Conservation (phyloP, 2,888 invertebrate genomes). For the Empis livida region DNA sequence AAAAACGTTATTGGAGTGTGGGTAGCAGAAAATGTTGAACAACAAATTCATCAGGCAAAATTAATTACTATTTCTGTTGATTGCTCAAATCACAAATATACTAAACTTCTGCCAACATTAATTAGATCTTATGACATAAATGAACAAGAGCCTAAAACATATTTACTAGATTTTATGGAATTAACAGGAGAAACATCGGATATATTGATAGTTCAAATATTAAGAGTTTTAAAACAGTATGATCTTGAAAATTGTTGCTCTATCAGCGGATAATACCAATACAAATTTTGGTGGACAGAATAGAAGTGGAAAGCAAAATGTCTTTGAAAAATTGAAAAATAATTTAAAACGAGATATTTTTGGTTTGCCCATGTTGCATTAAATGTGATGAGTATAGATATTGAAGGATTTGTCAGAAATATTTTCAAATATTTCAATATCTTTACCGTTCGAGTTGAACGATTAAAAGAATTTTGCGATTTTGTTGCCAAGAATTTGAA, state of each 20-base stretch:
- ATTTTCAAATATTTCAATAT: conserved; percentile 17
- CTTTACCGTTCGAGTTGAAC: conserved; percentile 15
- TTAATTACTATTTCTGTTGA: not conserved
- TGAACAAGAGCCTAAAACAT: not conserved
- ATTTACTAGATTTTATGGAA: not conserved
- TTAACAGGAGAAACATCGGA: conserved; percentile 1
- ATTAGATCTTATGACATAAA: not conserved
- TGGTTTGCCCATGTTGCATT: conserved; percentile 9
- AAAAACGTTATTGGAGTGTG: not conserved
- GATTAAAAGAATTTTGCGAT: conserved; percentile 5
- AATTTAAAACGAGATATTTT: no score
- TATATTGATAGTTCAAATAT: conserved; percentile 6
- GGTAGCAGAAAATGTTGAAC: not conserved
- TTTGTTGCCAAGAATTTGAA: not conserved
- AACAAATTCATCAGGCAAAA: no score
- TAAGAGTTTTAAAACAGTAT: conserved; percentile 11
- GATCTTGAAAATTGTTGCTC: conserved; percentile 13
- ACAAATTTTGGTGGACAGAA: conserved; percentile 17
- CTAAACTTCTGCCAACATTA: not conserved
- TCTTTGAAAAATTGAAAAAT: no score
- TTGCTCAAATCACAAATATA: not conserved
- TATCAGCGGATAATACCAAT: conserved; percentile 17
- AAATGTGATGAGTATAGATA: conserved; percentile 15
- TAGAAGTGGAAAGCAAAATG: no score
- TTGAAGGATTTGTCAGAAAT: conserved; percentile 1